Evolutionary conservation across 2,888 invertebrate species (phyloP).

Genomic region (Orthosia gracilis): DNA sequence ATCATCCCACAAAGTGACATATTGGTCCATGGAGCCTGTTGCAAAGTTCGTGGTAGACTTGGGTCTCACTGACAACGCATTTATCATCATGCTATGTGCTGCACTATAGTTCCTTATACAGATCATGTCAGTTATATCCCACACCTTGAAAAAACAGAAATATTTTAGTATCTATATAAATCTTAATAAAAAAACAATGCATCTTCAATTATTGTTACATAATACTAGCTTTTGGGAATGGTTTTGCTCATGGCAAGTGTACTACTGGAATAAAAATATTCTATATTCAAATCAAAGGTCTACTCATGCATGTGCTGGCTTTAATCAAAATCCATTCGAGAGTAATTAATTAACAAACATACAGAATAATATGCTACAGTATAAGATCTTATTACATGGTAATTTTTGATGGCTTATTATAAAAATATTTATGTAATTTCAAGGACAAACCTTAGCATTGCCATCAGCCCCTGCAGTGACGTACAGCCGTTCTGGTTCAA

Average conservation of each 20-base stretch:
- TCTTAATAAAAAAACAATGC: not conserved
- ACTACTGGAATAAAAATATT: not conserved
- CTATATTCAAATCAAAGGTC: too few species aligned
- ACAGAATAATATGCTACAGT: too few species aligned
- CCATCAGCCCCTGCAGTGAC: conserved; percentile 88
- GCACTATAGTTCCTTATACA: conserved; percentile 85
- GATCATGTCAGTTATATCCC: conserved; percentile 88
- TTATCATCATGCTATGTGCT: conserved; percentile 87
- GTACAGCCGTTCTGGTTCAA: conserved; percentile 80
- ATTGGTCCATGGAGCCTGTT: conserved; percentile 90
- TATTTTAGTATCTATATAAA: not conserved
- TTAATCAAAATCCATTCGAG: not conserved
- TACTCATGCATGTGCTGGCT: not conserved
- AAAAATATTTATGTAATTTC: not conserved
- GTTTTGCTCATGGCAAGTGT: too few species aligned
- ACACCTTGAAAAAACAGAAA: conserved; percentile 80
- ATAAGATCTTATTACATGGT: not conserved
- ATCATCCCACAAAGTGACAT: conserved; percentile 90
- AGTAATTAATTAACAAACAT: not conserved
- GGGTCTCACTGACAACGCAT: conserved; percentile 88
- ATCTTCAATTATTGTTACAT: not conserved
- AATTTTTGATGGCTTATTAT: not conserved
- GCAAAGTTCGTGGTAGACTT: conserved; percentile 86
- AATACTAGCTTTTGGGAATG: too few species aligned
- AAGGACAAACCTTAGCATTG: conserved; percentile 82